Percentiles rank a stretch among this genome's conserved stretches.
Conservation (phyloP, 2,113 vertebrate genomes). For the Cariama cristata region DNA sequence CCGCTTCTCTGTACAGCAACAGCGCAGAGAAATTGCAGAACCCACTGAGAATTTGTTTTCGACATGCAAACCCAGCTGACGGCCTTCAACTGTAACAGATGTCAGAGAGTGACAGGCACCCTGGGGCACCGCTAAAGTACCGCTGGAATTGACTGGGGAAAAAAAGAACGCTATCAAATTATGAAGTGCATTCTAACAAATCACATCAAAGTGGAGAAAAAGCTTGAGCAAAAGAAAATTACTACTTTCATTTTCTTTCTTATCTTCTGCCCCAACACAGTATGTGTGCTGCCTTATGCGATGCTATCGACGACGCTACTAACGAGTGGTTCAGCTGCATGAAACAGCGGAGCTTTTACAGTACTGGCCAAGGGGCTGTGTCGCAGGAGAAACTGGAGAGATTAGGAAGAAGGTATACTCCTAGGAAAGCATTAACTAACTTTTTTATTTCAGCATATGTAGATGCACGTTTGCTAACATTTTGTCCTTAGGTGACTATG, state of each 20-base stretch:
- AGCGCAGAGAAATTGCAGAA: background rate
- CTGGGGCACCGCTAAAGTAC: background rate
- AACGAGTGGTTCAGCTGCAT: background rate
- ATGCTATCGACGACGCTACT: background rate
- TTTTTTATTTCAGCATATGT: background rate
- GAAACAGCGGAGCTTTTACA: rapidly evolving
- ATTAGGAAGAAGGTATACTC: background rate
- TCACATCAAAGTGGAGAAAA: slow-evolving; percentile 13
- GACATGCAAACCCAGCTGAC: slow-evolving; percentile 9
- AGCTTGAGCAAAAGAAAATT: slow-evolving; percentile 31
- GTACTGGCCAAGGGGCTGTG: background rate
- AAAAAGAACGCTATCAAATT: background rate
- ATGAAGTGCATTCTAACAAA: slow-evolving; percentile 21
- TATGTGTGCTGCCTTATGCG: background rate
- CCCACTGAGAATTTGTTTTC: slow-evolving; percentile 43
- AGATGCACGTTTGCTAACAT: rapidly evolving
- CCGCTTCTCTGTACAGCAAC: slow-evolving; percentile 7
- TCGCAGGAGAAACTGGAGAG: background rate
- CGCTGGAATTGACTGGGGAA: background rate
- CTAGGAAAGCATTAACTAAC: background rate
- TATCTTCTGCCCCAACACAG: background rate
- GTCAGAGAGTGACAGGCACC: slow-evolving; percentile 36
- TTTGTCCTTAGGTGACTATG: background rate
- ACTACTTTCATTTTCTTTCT: slow-evolving; percentile 42
- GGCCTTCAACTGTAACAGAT: slow-evolving; percentile 28